phyloP scores from a whole-genome alignment of 1,140 invertebrate species.

The Spodoptera litura region DNA sequence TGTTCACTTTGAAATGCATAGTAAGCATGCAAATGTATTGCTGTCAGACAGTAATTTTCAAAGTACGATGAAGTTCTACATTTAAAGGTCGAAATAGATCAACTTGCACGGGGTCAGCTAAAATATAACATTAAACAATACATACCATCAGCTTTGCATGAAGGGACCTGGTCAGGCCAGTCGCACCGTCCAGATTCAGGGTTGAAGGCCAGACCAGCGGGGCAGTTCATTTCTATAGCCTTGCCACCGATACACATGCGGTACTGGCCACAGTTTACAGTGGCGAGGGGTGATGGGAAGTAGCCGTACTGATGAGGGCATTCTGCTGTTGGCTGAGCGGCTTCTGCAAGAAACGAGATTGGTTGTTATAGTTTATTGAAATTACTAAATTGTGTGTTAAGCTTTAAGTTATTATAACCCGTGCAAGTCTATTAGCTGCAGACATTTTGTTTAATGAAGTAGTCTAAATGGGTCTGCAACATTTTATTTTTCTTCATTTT shows the following conservation, averaged over 20 bases:
- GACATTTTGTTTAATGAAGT: too few relatives aligned
- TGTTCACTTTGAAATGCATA: too few relatives aligned
- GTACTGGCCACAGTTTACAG: slow-evolving; percentile 90
- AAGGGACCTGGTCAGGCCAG: slow-evolving; percentile 92
- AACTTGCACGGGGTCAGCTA: neutral
- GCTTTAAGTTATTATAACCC: neutral
- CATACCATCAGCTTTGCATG: slow-evolving; percentile 90
- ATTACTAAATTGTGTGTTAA: too few relatives aligned
- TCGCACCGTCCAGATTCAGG: slow-evolving; percentile 91
- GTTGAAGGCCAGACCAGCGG: slow-evolving; percentile 94
- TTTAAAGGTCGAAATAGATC: too few relatives aligned
- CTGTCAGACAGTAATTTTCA: too few relatives aligned
- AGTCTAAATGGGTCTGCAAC: too few relatives aligned
- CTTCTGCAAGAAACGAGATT: slow-evolving; percentile 59
- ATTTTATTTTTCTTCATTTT: neutral
- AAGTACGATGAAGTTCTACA: too few relatives aligned
- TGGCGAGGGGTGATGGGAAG: slow-evolving; percentile 88
- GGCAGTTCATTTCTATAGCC: slow-evolving; percentile 88
- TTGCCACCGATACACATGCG: slow-evolving; percentile 92
- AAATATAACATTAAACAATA: neutral
- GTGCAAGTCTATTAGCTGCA: neutral
- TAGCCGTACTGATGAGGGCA: slow-evolving; percentile 95
- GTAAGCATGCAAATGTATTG: too few relatives aligned
- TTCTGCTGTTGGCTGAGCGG: slow-evolving; percentile 88
- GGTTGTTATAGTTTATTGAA: neutral